These are phyloP conservation scores for Urocitellus parryii DNA, from an alignment of 2,113 vertebrate genomes.

Conservation along the genomic window DNA sequence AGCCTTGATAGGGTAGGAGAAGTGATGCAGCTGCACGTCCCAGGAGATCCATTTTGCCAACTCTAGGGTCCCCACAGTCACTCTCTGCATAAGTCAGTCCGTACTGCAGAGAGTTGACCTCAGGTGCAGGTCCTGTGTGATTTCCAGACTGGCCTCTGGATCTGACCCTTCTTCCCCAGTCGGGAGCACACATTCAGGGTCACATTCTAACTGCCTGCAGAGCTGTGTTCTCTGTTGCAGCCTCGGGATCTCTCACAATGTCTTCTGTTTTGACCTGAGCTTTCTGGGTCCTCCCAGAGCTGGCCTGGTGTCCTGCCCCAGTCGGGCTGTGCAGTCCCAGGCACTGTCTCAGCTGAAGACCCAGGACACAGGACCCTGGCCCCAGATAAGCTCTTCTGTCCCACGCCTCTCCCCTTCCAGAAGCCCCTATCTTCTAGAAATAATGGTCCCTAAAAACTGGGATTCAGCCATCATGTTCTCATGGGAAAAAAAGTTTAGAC, in stretches of 20 bases:
- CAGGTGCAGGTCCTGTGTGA: too few relatives aligned
- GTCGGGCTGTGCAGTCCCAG: not conserved
- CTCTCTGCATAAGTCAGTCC: not conserved
- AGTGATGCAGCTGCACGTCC: accelerated
- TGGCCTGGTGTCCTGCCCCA: not conserved
- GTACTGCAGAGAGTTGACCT: not conserved
- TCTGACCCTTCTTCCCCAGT: not conserved
- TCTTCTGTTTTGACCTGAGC: not conserved
- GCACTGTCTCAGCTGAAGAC: not conserved
- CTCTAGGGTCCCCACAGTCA: not conserved
- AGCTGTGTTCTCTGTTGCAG: not conserved
- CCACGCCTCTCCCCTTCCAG: too few relatives aligned
- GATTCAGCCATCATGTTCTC: too few relatives aligned
- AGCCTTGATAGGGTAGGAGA: not conserved
- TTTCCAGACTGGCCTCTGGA: not conserved
- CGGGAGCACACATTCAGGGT: not conserved
- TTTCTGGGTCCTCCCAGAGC: not conserved
- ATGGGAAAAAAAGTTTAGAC: too few relatives aligned
- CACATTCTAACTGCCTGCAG: not conserved
- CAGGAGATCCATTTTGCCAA: not conserved
- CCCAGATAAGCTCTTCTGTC: too few relatives aligned
- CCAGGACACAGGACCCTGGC: too few relatives aligned
- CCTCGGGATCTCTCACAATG: accelerated
- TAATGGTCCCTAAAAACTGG: too few relatives aligned
- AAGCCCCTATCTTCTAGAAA: too few relatives aligned